Conservation (phyloP, 2,888 invertebrate genomes). For the Polydrusus cervinus region DNA sequence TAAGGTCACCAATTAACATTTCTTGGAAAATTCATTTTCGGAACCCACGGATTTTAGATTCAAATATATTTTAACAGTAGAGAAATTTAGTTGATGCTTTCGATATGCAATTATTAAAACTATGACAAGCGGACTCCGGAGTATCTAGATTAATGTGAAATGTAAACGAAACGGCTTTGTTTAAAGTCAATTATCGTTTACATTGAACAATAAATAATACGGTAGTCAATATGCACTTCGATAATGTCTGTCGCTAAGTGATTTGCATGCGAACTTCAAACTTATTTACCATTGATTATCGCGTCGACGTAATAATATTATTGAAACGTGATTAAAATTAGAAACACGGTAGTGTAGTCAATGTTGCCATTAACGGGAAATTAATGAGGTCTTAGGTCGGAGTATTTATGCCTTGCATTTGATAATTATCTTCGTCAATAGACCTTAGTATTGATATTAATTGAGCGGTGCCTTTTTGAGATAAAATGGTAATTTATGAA, state of each 20-base stretch:
- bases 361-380: slow-evolving; percentile 7
- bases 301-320: slow-evolving; percentile 20
- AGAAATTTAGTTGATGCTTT: too few species aligned
- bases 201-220: not conserved
- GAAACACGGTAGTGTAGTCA: not conserved
- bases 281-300: slow-evolving; percentile 26
- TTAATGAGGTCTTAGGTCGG: slow-evolving; percentile 7
- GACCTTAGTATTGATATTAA: not conserved
- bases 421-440: not conserved
- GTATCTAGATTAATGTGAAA: too few species aligned
- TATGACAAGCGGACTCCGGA: too few species aligned
- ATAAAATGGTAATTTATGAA: not conserved
- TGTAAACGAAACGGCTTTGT: not conserved
- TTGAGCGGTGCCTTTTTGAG: not conserved
- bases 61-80: too few species aligned
- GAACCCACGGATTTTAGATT: too few species aligned
- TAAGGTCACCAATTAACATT: too few species aligned
- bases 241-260: slow-evolving; percentile 11
- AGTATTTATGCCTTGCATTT: not conserved
- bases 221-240: slow-evolving; percentile 4
- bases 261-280: slow-evolving; percentile 30
- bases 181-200: not conserved
- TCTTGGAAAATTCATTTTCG: too few species aligned
- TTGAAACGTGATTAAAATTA: slow-evolving; percentile 25
- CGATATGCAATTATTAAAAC: too few species aligned